phyloP scores from a whole-genome alignment of 2,888 invertebrate species.

The Dromius quadrimaculatus region DNA sequence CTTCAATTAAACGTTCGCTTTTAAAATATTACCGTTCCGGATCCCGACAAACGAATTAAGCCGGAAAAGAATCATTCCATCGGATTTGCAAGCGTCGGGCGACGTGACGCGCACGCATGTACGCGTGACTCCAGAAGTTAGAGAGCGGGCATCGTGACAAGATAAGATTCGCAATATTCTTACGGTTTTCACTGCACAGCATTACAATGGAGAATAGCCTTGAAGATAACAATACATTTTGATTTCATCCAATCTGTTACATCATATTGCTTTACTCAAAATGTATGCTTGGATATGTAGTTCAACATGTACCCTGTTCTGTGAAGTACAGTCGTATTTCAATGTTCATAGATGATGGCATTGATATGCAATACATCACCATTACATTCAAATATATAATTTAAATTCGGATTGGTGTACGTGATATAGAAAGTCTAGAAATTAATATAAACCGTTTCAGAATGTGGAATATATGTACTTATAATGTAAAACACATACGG shows the following conservation, averaged over 20 bases:
- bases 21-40: slow-evolving; percentile 55
- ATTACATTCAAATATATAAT: no score
- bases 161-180: slow-evolving; percentile 31
- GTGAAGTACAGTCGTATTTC: slow-evolving; percentile 41
- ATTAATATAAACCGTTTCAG: slow-evolving; percentile 40
- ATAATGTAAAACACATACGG: neutral
- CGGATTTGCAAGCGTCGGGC: slow-evolving; percentile 42
- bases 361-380: neutral
- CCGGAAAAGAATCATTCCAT: slow-evolving; percentile 45
- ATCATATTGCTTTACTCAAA: slow-evolving; percentile 30
- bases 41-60: slow-evolving; percentile 52
- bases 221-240: neutral
- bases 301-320: neutral
- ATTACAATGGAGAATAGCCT: slow-evolving; percentile 1
- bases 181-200: no score
- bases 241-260: neutral
- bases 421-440: slow-evolving; percentile 33
- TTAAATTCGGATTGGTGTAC: slow-evolving; percentile 10
- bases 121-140: slow-evolving; percentile 11
- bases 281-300: slow-evolving; percentile 5
- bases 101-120: slow-evolving; percentile 41
- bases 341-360: slow-evolving; percentile 47
- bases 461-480: neutral
- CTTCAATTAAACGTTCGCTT: slow-evolving; percentile 59
- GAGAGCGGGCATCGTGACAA: slow-evolving; percentile 23